Base-by-base conservation (phyloP, 2,888 invertebrate genomes). In the Meghimatium bilineatum region DNA sequence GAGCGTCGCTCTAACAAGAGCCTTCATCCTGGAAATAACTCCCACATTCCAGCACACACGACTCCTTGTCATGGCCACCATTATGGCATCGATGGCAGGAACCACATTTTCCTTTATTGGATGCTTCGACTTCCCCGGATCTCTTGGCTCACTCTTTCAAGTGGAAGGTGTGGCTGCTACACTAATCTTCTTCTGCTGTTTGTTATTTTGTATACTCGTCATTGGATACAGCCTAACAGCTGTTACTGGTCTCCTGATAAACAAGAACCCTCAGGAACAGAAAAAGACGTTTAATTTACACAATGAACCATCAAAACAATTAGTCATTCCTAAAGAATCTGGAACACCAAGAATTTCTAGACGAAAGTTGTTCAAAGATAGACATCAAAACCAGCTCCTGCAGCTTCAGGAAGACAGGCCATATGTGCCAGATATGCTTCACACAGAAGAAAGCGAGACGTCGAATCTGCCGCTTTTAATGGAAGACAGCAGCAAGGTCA, bases 91-190 rank as follows among this genome's bases (percentile, higher is more conserved):
- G 1, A 44, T 83, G 34, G 83, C 83, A 2, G 83, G 83, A 23
- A 79, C 83, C 5, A 79, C 67, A 1, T 79, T 76, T 34, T 79
- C 74, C 10, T 26, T 63, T 10, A 79, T 79, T 26, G 83, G 83
- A 2, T 74, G 72, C 52, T 79, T 83, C 23, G 83, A 83, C 52
- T 72, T 83, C n/a, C 79, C 83, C 0, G 63, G 49, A 14, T 17
- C 74, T 17, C 56, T 79, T 20, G 83, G 74, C 23, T 23, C 78
- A 8, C 17, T 74, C n/a, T 83, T 83, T 32, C 66, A 79, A 6
- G 79, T 79, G 49, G 83, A 83, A 20, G 83, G 83, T 32, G 77
- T 77, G 1, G 83, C 83, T 0, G 83, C 79, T 6, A 63, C 74
- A 0, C 83, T 83, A 3, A 63, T 83, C 12, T 79, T 78, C 69